These are phyloP conservation scores for Zalophus californianus DNA, from an alignment of 2,797 vertebrate genomes.

Conservation along the genomic window DNA sequence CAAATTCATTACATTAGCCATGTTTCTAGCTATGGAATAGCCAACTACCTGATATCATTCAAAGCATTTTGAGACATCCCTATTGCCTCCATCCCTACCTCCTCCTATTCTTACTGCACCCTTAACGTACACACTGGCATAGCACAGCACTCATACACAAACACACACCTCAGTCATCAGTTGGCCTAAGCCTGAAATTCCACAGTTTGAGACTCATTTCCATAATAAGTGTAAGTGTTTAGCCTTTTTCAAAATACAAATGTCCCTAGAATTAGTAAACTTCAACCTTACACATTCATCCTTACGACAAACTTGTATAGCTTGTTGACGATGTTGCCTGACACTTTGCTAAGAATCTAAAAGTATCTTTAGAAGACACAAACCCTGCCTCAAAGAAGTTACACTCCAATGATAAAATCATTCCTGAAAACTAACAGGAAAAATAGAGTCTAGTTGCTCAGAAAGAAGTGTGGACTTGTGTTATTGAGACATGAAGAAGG, in stretches of 20 bases:
- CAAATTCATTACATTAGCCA: not conserved
- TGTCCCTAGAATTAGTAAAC: not conserved
- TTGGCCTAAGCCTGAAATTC: not conserved
- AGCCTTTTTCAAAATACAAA: conserved; percentile 36
- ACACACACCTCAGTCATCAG: not conserved
- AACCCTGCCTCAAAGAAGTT: not conserved
- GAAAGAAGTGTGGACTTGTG: not conserved
- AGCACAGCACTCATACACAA: not conserved
- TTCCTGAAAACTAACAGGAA: not conserved
- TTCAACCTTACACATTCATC: not conserved
- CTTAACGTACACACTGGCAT: not conserved
- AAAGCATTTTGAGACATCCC: not conserved
- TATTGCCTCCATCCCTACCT: not conserved
- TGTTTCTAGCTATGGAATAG: not conserved
- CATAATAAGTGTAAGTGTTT: not conserved
- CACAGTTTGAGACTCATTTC: conserved; percentile 23
- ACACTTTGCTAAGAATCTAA: not conserved
- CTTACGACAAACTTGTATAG: not conserved
- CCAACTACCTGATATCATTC: not conserved
- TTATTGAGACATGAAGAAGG: not conserved
- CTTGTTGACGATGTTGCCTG: not conserved
- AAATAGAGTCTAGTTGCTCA: not conserved
- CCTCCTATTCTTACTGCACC: not conserved
- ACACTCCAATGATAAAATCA: not conserved
- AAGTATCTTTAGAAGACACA: not conserved